Evolutionary conservation across 2,113 vertebrate species (phyloP), one percentile per base, ranked within the genome.

Genomic region (Eurypyga helias): DNA sequence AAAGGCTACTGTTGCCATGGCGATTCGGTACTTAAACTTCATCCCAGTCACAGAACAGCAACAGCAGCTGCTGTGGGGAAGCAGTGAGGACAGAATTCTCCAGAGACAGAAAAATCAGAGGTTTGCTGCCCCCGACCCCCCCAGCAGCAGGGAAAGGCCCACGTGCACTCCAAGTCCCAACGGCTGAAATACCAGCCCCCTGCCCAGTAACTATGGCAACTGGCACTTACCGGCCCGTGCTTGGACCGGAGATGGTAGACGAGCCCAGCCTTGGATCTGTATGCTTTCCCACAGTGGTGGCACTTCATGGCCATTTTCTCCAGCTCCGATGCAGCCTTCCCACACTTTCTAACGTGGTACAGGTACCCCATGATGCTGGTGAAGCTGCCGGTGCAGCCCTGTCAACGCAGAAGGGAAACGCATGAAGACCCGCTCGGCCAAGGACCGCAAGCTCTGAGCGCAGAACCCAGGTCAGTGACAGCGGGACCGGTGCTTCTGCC

Each of bases 351-450:
- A 92, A 98, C 90, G 89, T 99, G 99, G 94, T 99, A 99, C 4
- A 99, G 93, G 80, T 99, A 99, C 29, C 99, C 99, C 99, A 99
- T 99, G 90, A 99, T 98, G 97, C 99, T 99, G 89, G 98, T 99
- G 95, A 99, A 99, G 88, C 98, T 99, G 81, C 99, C 99, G 14
- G 88, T 98, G 77, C 99, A 99, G 89, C 99, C 99, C 99, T 99
- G 96, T 51, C 64, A 77, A 86, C 28, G 83, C n/a, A 95, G 34
- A 96, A 94, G 55, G 94, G 86, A 96, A 75, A 90, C 13, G 38
- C 16, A 48, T 21, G 13, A 55, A 64, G 51, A 75, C 84, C 8
- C 0, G 0, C 55, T 90, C 57, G 60, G 52, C 34, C 31, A 64
- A 61, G 29, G 34, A 38, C 43, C 57, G 29, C 33, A 36, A 18